Evolutionary conservation across 2,888 invertebrate genomes (phyloP).

Genomic region (Nephrocerus scutellatus): DNA sequence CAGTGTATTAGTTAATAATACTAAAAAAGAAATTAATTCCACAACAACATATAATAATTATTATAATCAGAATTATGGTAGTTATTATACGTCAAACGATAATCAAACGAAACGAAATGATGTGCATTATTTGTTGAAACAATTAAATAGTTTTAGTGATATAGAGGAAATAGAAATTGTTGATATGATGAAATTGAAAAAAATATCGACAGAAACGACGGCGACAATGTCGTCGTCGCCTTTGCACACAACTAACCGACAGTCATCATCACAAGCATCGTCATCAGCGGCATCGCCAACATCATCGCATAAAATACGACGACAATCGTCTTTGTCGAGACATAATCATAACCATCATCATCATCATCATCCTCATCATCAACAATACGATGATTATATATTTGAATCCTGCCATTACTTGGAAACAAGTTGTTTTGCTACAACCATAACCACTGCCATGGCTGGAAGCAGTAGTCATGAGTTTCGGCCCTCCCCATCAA

Average conservation of each 20-base stretch:
- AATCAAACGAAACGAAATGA: slow-evolving; percentile 49
- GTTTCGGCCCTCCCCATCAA: slow-evolving; percentile 42
- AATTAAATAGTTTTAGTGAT: slow-evolving; percentile 50
- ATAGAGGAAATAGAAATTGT: slow-evolving; percentile 49
- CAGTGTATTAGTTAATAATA: slow-evolving; percentile 19
- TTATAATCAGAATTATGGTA: slow-evolving; percentile 24
- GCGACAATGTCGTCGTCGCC: slow-evolving; percentile 19
- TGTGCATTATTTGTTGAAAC: slow-evolving; percentile 50
- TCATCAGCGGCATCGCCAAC: slow-evolving; percentile 18
- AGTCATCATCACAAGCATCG: slow-evolving; percentile 22
- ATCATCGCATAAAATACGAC: slow-evolving; percentile 7
- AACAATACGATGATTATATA: slow-evolving; percentile 43
- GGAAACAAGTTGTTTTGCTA: slow-evolving; percentile 47
- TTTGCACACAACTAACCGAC: slow-evolving; percentile 13
- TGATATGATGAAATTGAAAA: slow-evolving; percentile 40
- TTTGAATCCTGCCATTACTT: slow-evolving; percentile 46
- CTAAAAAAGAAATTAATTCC: slow-evolving; percentile 22
- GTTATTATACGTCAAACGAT: slow-evolving; percentile 33
- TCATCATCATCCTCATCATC: slow-evolving; percentile 12
- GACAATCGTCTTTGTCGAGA: slow-evolving; percentile 10
- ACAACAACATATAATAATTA: slow-evolving; percentile 27
- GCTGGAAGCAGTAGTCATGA: slow-evolving; percentile 44
- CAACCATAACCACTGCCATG: slow-evolving; percentile 47
- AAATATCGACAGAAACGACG: slow-evolving; percentile 21
- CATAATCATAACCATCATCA: slow-evolving; percentile 13